Percentiles rank a stretch among this genome's conserved stretches.
phyloP scores from a whole-genome alignment of 2,113 vertebrate genomes.

The Entomyzon cyanotis region DNA sequence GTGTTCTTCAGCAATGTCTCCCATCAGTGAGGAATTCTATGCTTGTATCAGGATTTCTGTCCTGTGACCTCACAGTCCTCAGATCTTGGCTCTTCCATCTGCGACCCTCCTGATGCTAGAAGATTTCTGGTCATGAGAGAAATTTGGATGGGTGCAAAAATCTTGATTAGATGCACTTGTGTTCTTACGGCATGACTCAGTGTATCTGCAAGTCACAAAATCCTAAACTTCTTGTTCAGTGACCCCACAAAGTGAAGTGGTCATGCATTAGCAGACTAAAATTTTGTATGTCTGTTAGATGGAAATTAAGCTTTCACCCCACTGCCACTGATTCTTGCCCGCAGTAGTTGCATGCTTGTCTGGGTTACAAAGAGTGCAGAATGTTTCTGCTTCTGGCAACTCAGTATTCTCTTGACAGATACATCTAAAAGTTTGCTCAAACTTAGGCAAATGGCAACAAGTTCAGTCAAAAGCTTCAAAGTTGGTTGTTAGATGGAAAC shows the following conservation, averaged over 20 bases:
- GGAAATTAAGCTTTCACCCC: not conserved
- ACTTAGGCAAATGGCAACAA: not conserved
- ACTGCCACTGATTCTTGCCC: not conserved
- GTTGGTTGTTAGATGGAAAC: not conserved
- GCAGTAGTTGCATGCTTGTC: not conserved
- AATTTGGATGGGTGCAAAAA: not conserved
- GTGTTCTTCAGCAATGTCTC: not conserved
- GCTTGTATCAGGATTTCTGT: not conserved
- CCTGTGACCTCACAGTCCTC: not conserved
- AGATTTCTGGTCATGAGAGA: not conserved
- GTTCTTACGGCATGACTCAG: not conserved
- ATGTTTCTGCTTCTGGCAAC: not conserved
- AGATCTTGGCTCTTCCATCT: not conserved
- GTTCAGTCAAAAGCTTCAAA: not conserved
- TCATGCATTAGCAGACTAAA: rapidly evolving
- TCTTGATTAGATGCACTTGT: not conserved
- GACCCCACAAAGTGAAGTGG: not conserved
- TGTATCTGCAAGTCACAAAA: not conserved
- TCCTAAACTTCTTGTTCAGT: not conserved
- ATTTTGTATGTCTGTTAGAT: not conserved
- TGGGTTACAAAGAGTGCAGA: not conserved
- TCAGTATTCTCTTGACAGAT: not conserved
- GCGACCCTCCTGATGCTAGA: not conserved
- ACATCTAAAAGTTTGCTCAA: not conserved
- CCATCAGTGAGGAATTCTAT: not conserved